Base-by-base conservation (phyloP, 2,113 vertebrate genomes). In the Percopsis transmontana region DNA sequence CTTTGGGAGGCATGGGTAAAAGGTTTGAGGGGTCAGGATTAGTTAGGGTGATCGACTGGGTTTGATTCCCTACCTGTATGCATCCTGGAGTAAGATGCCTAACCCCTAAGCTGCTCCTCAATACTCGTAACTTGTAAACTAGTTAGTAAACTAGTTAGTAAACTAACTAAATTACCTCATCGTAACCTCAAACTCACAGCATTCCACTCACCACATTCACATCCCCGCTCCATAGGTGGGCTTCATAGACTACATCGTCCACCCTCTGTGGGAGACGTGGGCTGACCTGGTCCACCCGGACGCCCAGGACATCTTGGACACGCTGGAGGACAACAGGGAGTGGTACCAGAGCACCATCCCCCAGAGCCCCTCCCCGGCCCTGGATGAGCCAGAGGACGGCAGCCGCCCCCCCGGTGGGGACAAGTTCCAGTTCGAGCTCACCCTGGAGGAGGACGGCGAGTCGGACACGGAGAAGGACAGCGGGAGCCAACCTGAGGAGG, bases 341-440 rank as follows among this genome's bases (percentile, higher is more conserved):
- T 99, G 96, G 96, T 99, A 99, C 90, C 97, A 99, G 93, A 98
- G 97, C 95, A 99, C 96, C 94, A 99, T 99, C 82, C 97, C 97
- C 70, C 96, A 98, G 80, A 99, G 97, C 89, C 97, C 97, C 5
- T 98, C 96, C 58, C 97, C 97, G 16, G 90, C 93, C 0, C 91
- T 95, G 39, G 97, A 96, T 47, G 95, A 97, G 59, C 91, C 92
- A n/a, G 93, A 96, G 62, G 96, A 97, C 15, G 91, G 95, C 69
- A 93, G 91, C 38, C 93, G 93, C 38, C 94, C 94, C 68, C 93
- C 95, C 10, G 95, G 94, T 69, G 93, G 93, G 12, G 97, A 99
- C 83, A 99, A 99, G 90, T 99, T 99, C 91, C 97, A 99, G 85
- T 99, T 99, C 80, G 97, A 99, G 84, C 92, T 99, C 66, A 99